phyloP scores from a whole-genome alignment of 1,140 invertebrate species.

The Trissolcus basalis region DNA sequence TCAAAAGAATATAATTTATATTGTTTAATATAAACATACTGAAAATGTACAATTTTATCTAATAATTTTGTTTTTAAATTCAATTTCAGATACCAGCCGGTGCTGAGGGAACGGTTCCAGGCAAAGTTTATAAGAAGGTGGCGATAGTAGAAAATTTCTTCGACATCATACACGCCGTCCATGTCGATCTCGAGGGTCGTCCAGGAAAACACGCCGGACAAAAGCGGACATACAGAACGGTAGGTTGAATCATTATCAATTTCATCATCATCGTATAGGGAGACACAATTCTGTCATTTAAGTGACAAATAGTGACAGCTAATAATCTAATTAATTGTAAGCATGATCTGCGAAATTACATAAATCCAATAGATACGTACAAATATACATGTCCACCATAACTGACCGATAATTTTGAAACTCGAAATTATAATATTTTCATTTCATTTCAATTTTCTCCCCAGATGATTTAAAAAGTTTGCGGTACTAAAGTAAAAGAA shows the following conservation, averaged over 20 bases:
- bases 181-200: constrained; percentile 92
- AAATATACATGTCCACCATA: too few species aligned
- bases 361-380: too few species aligned
- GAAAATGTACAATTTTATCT: too few species aligned
- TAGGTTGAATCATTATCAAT: constrained; percentile 77
- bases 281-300: constrained; percentile 16
- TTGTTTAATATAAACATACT: too few species aligned
- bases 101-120: constrained; percentile 74
- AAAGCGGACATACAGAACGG: constrained; percentile 95
- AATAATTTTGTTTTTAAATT: neutral
- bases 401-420: too few species aligned
- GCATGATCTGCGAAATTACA: neutral
- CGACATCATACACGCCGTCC: constrained; percentile 96
- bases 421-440: too few species aligned
- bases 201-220: constrained; percentile 96
- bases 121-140: constrained; percentile 90
- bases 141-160: constrained; percentile 98
- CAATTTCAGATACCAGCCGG: constrained; percentile 73
- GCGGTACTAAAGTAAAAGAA: too few species aligned
- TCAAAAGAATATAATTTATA: too few species aligned
- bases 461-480: too few species aligned
- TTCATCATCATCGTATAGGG: constrained; percentile 12
- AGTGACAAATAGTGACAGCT: constrained; percentile 8
- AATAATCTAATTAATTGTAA: constrained; percentile 20
- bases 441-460: too few species aligned